These are phyloP conservation scores for Caerostris darwini DNA, from an alignment of 1,140 invertebrate genomes.

Conservation along the genomic window DNA sequence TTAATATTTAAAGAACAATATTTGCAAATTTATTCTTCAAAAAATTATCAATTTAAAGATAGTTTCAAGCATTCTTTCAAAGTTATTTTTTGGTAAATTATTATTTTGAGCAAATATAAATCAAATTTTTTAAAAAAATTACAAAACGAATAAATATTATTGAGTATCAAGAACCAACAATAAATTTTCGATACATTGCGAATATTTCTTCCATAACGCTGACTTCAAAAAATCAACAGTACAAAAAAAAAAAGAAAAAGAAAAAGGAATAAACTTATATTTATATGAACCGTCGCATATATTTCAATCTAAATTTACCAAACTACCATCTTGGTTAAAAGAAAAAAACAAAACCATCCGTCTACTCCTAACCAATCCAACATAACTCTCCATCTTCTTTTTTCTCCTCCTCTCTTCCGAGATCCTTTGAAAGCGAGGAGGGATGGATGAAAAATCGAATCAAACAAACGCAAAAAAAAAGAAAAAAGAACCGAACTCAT, in stretches of 20 bases:
- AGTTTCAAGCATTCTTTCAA: too few species aligned
- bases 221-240: neutral
- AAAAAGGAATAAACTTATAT: neutral
- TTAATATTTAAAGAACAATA: too few species aligned
- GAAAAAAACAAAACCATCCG: neutral
- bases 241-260: neutral
- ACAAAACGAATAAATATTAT: too few species aligned
- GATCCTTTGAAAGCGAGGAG: conserved; percentile 1
- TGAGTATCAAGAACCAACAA: too few species aligned
- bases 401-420: neutral
- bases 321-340: neutral
- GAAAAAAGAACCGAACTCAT: conserved; percentile 52
- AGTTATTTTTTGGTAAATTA: too few species aligned
- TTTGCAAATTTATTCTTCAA: too few species aligned
- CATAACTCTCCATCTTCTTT: neutral
- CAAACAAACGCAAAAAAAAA: conserved; percentile 23
- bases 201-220: neutral
- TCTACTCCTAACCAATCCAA: neutral
- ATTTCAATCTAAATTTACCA: conserved; percentile 6
- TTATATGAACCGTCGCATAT: neutral
- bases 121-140: too few species aligned
- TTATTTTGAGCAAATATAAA: too few species aligned
- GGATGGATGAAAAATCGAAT: conserved; percentile 54
- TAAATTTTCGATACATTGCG: too few species aligned
- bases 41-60: too few species aligned